These are phyloP conservation scores for Stenotaenia linearis DNA, from an alignment of 2,888 invertebrate species.

Conservation along the genomic window DNA sequence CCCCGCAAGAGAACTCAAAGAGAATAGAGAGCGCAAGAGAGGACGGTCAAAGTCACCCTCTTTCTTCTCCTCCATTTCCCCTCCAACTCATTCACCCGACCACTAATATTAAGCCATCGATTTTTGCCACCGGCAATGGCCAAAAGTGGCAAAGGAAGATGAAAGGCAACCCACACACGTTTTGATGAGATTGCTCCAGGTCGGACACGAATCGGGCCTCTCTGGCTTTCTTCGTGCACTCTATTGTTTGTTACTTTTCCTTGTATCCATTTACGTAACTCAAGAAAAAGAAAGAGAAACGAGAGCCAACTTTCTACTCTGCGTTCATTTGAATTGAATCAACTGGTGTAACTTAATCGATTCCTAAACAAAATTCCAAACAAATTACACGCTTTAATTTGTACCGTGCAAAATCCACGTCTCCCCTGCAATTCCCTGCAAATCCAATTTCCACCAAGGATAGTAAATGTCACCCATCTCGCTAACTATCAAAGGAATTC, in stretches of 20 bases:
- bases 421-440: not conserved
- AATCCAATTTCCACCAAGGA: not conserved
- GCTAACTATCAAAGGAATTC: not conserved
- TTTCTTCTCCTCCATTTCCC: constrained; percentile 7
- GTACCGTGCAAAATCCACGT: not conserved
- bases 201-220: not conserved
- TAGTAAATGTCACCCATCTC: not conserved
- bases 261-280: not conserved
- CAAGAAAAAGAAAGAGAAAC: not conserved
- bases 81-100: not conserved
- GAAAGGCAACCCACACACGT: not conserved
- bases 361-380: not conserved
- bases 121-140: not conserved
- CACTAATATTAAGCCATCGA: not conserved
- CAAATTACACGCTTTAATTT: constrained; percentile 9
- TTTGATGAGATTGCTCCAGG: not conserved
- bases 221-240: not conserved
- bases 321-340: not conserved
- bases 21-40: not conserved
- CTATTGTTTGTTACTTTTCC: not conserved
- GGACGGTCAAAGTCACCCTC: not conserved
- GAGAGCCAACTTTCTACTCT: not conserved
- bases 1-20: not conserved
- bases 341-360: not conserved
- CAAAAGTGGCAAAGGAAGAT: constrained; percentile 7